Conservation (phyloP, 2,888 invertebrate species). For the Lobophora halterata region DNA sequence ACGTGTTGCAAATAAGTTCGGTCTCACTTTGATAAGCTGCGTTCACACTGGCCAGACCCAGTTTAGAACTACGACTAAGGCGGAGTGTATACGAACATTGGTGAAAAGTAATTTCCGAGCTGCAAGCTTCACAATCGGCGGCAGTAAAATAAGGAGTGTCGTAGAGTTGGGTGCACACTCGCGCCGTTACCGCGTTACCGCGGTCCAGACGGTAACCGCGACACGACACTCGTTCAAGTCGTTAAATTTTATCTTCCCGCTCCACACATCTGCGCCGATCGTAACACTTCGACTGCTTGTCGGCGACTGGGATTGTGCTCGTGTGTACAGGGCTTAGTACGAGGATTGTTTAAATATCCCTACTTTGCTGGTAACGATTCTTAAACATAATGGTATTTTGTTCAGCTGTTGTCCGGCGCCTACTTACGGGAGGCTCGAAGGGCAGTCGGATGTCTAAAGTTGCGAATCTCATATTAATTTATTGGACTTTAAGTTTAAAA, state of each 20-base stretch:
- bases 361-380: slow-evolving; percentile 7
- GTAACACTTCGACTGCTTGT: slow-evolving; percentile 35
- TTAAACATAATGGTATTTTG: too few relatives aligned
- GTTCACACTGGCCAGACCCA: slow-evolving; percentile 8
- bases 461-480: too few relatives aligned
- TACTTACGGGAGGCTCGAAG: too few relatives aligned
- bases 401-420: too few relatives aligned
- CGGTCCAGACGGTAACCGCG: slow-evolving; percentile 28
- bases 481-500: too few relatives aligned
- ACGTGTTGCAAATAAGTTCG: slow-evolving; percentile 32
- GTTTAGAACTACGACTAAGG: slow-evolving; percentile 8
- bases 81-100: neutral
- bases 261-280: slow-evolving; percentile 51
- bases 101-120: neutral
- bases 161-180: slow-evolving; percentile 1
- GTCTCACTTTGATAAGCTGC: slow-evolving; percentile 25
- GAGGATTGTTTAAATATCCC: slow-evolving; percentile 35
- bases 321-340: slow-evolving; percentile 27
- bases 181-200: slow-evolving; percentile 1
- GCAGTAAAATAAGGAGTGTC: slow-evolving; percentile 1
- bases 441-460: too few relatives aligned
- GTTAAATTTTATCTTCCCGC: slow-evolving; percentile 50
- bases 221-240: slow-evolving; percentile 33
- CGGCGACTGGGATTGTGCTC: slow-evolving; percentile 20
- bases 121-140: neutral